Conservation (phyloP, 2,888 invertebrate genomes). For the Leptopilina myrica region DNA sequence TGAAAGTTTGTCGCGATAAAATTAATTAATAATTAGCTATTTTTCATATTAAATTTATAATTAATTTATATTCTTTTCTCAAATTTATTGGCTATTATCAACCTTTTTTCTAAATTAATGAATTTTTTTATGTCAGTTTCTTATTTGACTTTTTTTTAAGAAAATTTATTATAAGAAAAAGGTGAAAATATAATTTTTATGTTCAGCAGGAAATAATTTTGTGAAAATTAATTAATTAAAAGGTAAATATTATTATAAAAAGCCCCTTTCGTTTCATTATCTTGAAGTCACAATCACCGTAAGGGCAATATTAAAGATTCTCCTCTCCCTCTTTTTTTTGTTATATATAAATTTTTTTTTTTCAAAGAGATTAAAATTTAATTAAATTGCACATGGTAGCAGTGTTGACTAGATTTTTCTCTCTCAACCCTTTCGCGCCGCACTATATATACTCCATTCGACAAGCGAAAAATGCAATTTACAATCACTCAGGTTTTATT, state of each 20-base stretch:
- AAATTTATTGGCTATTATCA: no score
- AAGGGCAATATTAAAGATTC: not conserved
- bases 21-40: no score
- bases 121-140: no score
- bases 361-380: slow-evolving; percentile 13
- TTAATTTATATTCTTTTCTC: no score
- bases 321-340: not conserved
- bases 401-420: slow-evolving; percentile 23
- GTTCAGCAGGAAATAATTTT: no score
- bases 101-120: no score
- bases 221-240: no score
- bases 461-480: slow-evolving; percentile 12
- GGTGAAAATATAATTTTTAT: no score
- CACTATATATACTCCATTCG: not conserved
- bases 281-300: not conserved
- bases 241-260: not conserved
- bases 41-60: no score
- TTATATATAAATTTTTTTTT: slow-evolving; percentile 17
- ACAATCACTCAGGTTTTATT: not conserved
- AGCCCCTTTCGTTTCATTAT: not conserved
- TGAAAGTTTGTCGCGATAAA: no score
- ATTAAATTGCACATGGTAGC: slow-evolving; percentile 31
- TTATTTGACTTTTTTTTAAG: no score
- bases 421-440: not conserved
- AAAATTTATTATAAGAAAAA: no score